Evolutionary conservation across 2,113 vertebrate genomes (phyloP), one percentile per base, ranked within the genome.

Genomic region (Alouatta palliata): DNA sequence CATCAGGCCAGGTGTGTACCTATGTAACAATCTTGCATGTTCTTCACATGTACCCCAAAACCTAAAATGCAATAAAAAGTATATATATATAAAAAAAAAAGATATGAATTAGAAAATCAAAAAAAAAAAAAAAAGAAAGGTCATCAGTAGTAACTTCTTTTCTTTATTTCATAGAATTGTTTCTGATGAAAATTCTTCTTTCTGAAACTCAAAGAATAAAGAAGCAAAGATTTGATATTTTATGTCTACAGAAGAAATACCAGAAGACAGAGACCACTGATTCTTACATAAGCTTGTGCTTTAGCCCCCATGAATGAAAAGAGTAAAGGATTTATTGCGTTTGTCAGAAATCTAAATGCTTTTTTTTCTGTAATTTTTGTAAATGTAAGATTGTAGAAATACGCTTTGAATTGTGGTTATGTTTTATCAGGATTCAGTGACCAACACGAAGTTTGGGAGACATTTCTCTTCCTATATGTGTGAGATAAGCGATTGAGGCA

Each of bases 371-470:
- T 86, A 84, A 77, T 97, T 77, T 86, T 94, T 94, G 27, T 75
- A 94, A 88, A 81, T 70, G 76, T 27, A 85, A 96, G 85, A 94
- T 30, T 89, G 83, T 37, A 89, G 77, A 90, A 96, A 82, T 88
- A 35, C 10, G n/a, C 73, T 81, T 73, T 71, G 66, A 91, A 88
- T n/a, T 70, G 32, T 97, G 94, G 52, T 79, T 95, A 52, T 87
- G n/a, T 92, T 91, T 96, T 84, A 96, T 76, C 61, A 0, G 75
- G 52, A 92, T 91, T 94, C 90, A n/a, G 45, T 37, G 32, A 94
- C 43, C 7, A 3, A 8, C 43, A 0, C 6, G 23, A 61, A 19
- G 71, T 95, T 90, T 89, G 75, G 52, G 52, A 89, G 80, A 45
- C n/a, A 30, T 43, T 83, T 82, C 73, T 80, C 54, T 94, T 52